Evolutionary conservation across 1,140 invertebrate genomes (phyloP).

Genomic region (Eumeta japonica): DNA sequence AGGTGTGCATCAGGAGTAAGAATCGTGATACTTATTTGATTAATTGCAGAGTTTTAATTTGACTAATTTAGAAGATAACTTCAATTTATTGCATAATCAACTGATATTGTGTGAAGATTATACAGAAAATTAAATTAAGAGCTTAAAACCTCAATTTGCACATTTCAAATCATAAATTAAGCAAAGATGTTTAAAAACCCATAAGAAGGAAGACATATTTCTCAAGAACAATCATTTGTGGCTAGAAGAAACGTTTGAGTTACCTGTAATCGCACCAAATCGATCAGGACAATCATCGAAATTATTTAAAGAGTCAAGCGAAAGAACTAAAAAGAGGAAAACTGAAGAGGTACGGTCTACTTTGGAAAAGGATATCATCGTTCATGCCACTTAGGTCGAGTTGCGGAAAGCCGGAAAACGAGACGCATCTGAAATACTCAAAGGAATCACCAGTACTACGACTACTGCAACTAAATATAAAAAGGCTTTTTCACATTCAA

Average conservation of each 20-base stretch:
- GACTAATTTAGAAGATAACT: too few relatives aligned
- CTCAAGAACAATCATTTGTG: constrained; percentile 13
- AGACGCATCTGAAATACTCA: constrained; percentile 13
- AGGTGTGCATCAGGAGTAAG: too few relatives aligned
- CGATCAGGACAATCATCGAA: constrained; percentile 10
- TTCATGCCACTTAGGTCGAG: constrained; percentile 17
- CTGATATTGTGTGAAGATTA: too few relatives aligned
- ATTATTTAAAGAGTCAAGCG: constrained; percentile 17
- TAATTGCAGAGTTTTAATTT: too few relatives aligned
- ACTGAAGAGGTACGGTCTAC: constrained; percentile 18
- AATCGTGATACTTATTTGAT: too few relatives aligned
- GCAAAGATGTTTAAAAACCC: constrained; percentile 9
- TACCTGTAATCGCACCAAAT: too few relatives aligned
- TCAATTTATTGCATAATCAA: too few relatives aligned
- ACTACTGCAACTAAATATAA: constrained; percentile 10
- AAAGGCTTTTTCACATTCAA: constrained; percentile 6
- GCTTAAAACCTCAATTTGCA: too few relatives aligned
- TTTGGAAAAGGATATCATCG: constrained; percentile 13
- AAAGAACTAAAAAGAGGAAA: constrained; percentile 22
- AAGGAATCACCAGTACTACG: constrained; percentile 13
- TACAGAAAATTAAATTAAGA: too few relatives aligned
- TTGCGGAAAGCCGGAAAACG: constrained; percentile 11
- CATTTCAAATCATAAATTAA: too few relatives aligned
- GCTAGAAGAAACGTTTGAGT: too few relatives aligned
- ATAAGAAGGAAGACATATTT: constrained; percentile 11